Evolutionary conservation across 2,797 vertebrate species (phyloP), one percentile per base, ranked within the genome.

Genomic region (Rhinoraja longicauda): DNA sequence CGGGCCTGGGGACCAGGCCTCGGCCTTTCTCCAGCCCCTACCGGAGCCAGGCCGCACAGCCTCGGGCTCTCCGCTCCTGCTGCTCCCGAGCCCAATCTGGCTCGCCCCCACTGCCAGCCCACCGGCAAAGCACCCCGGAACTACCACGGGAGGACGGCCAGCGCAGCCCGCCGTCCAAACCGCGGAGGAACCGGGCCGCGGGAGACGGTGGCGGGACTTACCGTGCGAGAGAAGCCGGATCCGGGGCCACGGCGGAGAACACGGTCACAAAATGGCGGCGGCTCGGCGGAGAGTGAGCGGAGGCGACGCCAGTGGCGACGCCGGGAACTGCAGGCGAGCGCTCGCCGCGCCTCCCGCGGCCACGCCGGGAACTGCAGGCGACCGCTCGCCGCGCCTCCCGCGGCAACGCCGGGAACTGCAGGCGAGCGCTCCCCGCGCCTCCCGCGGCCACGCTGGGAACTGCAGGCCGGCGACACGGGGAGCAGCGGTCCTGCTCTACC

Each of bases 231-330:
- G 84, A 88, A 88, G 84, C 84, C 84, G 62, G 59, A 67, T 88
- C 59, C 84, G 62, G 84, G n/a, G 84, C 84, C 84, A 88, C 84
- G 62, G 84, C 84, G 17, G 62, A 67, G 82, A n/a, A 86, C 84
- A 88, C 84, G 84, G 84, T 67, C 84, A 67, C 84, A 88, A 88
- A 88, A 88, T 88, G 84, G 84, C 84, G 84, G 84, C n/a, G 15
- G 8, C 26, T 36, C 59, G 1, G 62, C 59, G 19, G n/a, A 4
- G 17, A 67, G 62, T n/a, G 62, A 6, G 0, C n/a, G 26, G 19
- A n/a, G 19, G n/a, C 84, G n/a, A 7, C 59, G 21, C n/a, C 84
- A 2, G n/a, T 62, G 84, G 84, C 84, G n/a, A 32, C 29, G 2
- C 6, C 0, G 1, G 84, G 84, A 67, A 88, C 84, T 88, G 59